phyloP scores from a whole-genome alignment of 2,113 vertebrate genomes.

The Callipepla squamata region DNA sequence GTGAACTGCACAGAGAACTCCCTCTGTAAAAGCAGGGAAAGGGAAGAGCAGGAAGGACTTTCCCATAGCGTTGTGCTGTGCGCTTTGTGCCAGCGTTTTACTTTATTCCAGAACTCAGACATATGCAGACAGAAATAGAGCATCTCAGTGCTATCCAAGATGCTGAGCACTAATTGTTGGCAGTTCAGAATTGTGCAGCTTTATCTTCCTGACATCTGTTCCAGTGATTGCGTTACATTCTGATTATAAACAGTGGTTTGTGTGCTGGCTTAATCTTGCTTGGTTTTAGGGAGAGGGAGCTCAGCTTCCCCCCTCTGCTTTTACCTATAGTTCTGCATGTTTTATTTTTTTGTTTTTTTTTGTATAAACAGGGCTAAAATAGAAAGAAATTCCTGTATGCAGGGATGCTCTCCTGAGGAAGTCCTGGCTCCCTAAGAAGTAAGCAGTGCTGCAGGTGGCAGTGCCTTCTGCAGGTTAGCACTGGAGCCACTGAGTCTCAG shows the following conservation, averaged over 20 bases:
- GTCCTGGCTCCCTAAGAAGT: background rate
- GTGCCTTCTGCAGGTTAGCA: background rate
- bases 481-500: rapidly evolving
- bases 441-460: background rate
- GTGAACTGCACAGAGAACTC: background rate
- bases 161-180: background rate
- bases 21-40: background rate
- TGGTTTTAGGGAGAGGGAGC: background rate
- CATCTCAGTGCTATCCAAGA: background rate
- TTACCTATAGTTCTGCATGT: background rate
- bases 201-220: conserved; percentile 26
- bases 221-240: background rate
- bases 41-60: background rate
- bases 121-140: background rate
- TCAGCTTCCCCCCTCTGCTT: background rate
- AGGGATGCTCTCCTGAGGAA: rapidly evolving
- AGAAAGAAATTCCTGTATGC: rapidly evolving
- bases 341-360: background rate
- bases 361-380: background rate
- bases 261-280: background rate
- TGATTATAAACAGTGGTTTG: background rate
- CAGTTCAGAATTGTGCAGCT: background rate
- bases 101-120: background rate
- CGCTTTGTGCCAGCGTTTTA: background rate
- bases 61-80: rapidly evolving